Conservation (phyloP, 2,888 invertebrate species). For the Hydriomena furcata region DNA sequence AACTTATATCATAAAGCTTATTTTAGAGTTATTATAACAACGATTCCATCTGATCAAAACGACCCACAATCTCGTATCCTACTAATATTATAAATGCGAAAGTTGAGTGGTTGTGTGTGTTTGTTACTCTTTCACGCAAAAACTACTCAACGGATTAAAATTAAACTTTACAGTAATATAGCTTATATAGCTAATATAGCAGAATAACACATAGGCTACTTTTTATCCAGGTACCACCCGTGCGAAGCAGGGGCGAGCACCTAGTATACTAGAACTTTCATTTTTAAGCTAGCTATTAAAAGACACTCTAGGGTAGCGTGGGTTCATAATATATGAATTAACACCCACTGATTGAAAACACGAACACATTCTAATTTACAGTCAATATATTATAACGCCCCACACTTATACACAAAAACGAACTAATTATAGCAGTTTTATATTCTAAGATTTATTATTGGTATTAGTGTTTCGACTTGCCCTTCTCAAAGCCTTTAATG, state of each 20-base stretch:
- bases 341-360: slow-evolving; percentile 13
- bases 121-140: no score
- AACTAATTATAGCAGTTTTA: neutral
- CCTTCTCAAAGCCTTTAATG: slow-evolving; percentile 69
- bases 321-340: slow-evolving; percentile 6
- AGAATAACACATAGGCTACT: no score
- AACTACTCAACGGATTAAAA: no score
- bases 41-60: neutral
- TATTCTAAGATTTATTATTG: neutral
- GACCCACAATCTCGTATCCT: neutral
- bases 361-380: slow-evolving; percentile 7
- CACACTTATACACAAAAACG: neutral
- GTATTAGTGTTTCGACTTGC: slow-evolving; percentile 42
- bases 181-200: no score
- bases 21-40: neutral
- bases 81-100: no score
- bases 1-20: no score
- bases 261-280: no score
- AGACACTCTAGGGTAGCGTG: neutral
- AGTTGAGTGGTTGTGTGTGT: no score
- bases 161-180: no score
- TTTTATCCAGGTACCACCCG: no score
- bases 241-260: no score
- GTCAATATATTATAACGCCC: slow-evolving; percentile 11
- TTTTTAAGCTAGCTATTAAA: no score